Base-by-base conservation (phyloP, 2,113 vertebrate genomes). In the Tragelaphus scriptus region DNA sequence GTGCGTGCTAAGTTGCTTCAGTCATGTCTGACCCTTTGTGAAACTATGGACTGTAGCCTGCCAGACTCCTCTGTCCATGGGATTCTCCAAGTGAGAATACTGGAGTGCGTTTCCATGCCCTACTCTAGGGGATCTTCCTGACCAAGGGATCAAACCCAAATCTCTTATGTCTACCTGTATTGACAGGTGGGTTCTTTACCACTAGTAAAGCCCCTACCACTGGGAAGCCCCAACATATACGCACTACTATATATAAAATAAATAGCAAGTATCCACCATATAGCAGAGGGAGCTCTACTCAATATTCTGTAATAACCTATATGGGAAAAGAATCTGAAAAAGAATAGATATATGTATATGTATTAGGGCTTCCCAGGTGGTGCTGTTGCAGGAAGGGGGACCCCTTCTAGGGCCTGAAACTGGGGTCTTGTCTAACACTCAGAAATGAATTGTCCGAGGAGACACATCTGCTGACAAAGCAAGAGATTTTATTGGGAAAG, bases 131-230 rank as follows among this genome's bases (percentile, higher is more conserved):
- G 5, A 40, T 75, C 19, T 75, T 40, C 36, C 36, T 40, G 68
- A 40, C 19, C 36, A 19, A 40, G 11, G 21, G 68, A 25, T 40
- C 68, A 75, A 40, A 23, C n/a, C 5, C 68, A 75, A 23, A 40
- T 75, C n/a, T 36, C 19, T 26, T 71, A 12, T 71, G 68, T 40
- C 10, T 40, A 75, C 36, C 68, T 40, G 19, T 36, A 75, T 3
- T 75, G n/a, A 75, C 68, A 75, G 68, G 68, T 75, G 19, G 19
- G 10, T 40, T 75, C 21, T 75, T 40, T 75, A 75, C 1, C 2
- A 5, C n/a, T 40, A 75, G n/a, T 40, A 21, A 36, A 71, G 65
- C 17, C 17, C 65, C n/a, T 21, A 21, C n/a, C 0, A 1, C n/a
- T 75, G 21, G 19, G 68, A 40, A 75, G 19, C 68, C n/a, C n/a